Evolutionary conservation across 2,888 invertebrate genomes (phyloP).

Genomic region (Microctonus hyperodae): DNA sequence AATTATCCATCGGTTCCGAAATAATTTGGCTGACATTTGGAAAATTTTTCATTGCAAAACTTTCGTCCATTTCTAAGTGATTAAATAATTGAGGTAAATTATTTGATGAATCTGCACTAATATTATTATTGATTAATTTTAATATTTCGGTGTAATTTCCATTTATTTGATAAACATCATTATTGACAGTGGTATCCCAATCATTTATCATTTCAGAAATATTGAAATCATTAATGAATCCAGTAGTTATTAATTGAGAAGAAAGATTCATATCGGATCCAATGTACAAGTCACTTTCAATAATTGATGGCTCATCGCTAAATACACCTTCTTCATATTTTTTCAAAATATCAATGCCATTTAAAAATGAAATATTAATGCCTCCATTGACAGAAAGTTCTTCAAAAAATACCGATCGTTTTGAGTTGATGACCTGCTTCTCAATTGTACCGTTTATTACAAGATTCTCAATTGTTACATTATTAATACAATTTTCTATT

Average conservation of each 20-base stretch:
- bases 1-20: conserved; percentile 29
- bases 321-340: conserved; percentile 42
- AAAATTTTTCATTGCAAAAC: conserved; percentile 41
- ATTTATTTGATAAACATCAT: background rate
- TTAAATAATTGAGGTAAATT: conserved; percentile 38
- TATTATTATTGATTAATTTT: background rate
- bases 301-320: conserved; percentile 43
- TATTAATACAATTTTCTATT: conserved; percentile 42
- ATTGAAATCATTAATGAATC: conserved; percentile 42
- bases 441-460: conserved; percentile 37
- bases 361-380: conserved; percentile 38
- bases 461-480: conserved; percentile 43
- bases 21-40: conserved; percentile 34
- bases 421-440: conserved; percentile 39
- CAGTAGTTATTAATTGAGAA: conserved; percentile 31
- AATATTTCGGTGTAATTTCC: background rate
- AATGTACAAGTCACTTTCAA: conserved; percentile 50
- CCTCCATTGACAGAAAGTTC: conserved; percentile 42
- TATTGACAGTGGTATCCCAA: too few relatives aligned
- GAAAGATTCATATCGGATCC: conserved; percentile 28
- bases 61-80: conserved; percentile 47
- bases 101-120: too few relatives aligned
- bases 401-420: conserved; percentile 39
- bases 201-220: conserved; percentile 17
- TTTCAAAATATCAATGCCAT: conserved; percentile 37